Evolutionary conservation across 23 tunicate genomes (phyloP).

Genomic region (Pegea sp.): DNA sequence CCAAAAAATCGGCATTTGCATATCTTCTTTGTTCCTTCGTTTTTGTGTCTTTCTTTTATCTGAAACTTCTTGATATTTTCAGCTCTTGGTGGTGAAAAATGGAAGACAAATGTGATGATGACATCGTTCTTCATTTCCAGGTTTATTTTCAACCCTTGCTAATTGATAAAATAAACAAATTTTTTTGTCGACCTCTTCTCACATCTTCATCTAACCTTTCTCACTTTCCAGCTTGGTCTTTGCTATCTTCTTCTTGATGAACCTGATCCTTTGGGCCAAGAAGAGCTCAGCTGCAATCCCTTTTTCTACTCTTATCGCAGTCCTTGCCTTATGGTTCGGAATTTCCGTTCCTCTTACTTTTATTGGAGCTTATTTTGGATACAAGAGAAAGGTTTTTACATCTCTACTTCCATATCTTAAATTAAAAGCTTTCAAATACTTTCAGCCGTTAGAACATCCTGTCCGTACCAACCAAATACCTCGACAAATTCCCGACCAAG

Average conservation of each 20-base stretch:
- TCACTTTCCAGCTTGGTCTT: conserved; percentile 52
- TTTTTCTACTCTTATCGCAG: conserved; percentile 77
- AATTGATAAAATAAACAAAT: no score
- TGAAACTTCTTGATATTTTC: conserved; percentile 6
- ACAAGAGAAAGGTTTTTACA: conserved; percentile 43
- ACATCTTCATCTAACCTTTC: background rate
- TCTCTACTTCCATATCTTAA: background rate
- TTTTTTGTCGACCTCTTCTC: background rate
- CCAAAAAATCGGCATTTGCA: no score
- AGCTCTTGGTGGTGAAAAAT: conserved; percentile 90
- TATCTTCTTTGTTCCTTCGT: no score
- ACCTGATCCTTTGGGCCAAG: conserved; percentile 89
- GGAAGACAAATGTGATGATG: conserved; percentile 98
- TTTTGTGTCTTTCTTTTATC: no score
- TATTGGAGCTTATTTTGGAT: conserved; percentile 87
- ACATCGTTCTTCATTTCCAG: conserved; percentile 93
- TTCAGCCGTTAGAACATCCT: conserved; percentile 72
- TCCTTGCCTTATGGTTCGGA: conserved; percentile 91
- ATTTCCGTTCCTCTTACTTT: conserved; percentile 93
- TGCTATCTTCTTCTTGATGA: conserved; percentile 79
- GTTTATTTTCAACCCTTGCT: conserved; percentile 8
- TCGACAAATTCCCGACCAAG: conserved; percentile 87
- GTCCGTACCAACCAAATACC: conserved; percentile 92
- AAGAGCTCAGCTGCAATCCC: conserved; percentile 96
- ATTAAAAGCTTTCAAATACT: background rate